Conservation (phyloP, 2,797 vertebrate genomes). For the Poecilia velifera region DNA sequence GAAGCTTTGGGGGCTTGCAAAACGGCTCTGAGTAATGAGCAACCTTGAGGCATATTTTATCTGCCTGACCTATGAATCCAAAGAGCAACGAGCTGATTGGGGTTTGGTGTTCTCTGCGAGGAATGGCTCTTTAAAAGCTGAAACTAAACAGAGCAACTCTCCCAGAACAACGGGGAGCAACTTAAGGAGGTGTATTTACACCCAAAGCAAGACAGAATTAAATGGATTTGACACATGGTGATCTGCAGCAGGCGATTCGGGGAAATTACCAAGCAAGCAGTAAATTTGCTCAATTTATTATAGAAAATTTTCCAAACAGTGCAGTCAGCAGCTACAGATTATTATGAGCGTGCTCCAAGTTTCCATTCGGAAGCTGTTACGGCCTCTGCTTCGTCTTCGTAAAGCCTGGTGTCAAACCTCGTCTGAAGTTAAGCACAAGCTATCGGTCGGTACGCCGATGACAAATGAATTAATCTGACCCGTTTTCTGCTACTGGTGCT, state of each 20-base stretch:
- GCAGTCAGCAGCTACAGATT: constrained; percentile 16
- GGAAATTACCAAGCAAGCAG: constrained; percentile 17
- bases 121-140: constrained; percentile 7
- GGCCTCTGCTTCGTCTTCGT: not conserved
- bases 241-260: constrained; percentile 40
- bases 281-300: constrained; percentile 24
- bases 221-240: constrained; percentile 20
- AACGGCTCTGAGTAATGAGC: constrained; percentile 40
- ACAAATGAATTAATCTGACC: not conserved
- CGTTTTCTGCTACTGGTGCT: too few relatives aligned
- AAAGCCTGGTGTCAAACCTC: not conserved
- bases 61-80: constrained; percentile 16
- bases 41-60: constrained; percentile 45
- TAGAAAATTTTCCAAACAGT: constrained; percentile 10
- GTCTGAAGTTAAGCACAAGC: not conserved
- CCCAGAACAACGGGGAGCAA: not conserved
- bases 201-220: constrained; percentile 7
- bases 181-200: constrained; percentile 2
- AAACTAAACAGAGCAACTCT: not conserved
- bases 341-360: not conserved
- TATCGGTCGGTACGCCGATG: not conserved
- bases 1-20: constrained; percentile 16
- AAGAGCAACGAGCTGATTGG: constrained; percentile 34
- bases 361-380: not conserved
- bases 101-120: constrained; percentile 31